Evolutionary conservation across 2,888 invertebrate species (phyloP).

Genomic region (Nudaria mundana): DNA sequence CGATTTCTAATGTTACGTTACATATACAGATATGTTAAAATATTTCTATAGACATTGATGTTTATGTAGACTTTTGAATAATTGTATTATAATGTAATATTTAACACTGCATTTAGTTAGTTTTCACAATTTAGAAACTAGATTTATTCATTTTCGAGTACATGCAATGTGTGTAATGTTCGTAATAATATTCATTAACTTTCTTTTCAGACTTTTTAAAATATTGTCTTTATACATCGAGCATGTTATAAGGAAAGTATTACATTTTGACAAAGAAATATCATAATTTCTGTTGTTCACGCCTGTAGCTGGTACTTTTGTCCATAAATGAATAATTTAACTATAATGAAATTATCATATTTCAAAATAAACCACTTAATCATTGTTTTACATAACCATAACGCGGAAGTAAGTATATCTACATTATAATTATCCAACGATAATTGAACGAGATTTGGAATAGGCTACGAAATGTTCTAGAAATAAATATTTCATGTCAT

Average conservation of each 20-base stretch:
- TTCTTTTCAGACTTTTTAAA: constrained; percentile 5
- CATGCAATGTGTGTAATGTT: constrained; percentile 2
- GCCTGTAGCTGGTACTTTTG: neutral
- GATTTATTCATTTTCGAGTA: neutral
- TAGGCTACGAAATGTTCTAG: too few species aligned
- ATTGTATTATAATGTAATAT: too few species aligned
- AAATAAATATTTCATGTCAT: too few species aligned
- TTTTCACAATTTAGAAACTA: constrained; percentile 6
- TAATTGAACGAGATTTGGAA: neutral
- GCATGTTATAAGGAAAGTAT: neutral
- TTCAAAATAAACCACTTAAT: neutral
- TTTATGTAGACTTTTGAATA: too few species aligned
- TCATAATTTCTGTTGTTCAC: neutral
- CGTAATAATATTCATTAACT: constrained; percentile 2
- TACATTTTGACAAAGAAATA: neutral
- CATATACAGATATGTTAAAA: too few species aligned
- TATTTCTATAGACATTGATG: too few species aligned
- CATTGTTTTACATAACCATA: neutral
- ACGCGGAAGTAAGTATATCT: neutral
- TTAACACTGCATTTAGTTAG: too few species aligned
- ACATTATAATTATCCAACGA: neutral
- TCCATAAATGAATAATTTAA: neutral
- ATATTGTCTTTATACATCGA: neutral
- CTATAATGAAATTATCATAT: neutral
- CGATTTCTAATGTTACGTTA: too few species aligned